Base-by-base conservation (phyloP, 1,140 invertebrate genomes). In the Orussus abietinus region DNA sequence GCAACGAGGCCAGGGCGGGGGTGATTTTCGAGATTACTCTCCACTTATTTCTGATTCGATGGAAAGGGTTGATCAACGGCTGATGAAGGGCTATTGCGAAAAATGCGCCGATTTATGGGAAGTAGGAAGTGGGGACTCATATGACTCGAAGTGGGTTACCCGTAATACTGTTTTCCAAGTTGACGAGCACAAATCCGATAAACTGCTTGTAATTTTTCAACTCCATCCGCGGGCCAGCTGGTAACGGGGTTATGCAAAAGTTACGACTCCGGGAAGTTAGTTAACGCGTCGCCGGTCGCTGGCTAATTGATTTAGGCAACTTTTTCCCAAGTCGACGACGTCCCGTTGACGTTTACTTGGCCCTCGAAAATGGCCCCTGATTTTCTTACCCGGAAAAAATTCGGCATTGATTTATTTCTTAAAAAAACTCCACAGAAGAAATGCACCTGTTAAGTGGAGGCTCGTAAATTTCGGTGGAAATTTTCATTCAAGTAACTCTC, bases 71-170 rank as follows among this genome's bases (percentile, higher is more conserved):
- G n/a, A n/a, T n/a, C n/a, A n/a, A n/a, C n/a, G 45, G 14, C 31
- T 34, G 40, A 47, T 34, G 37, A 47, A 34, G 37, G 30, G 20
- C 25, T 36, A 34, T 37, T 17, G 43, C 43, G 41, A 29, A n/a
- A n/a, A n/a, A n/a, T n/a, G n/a, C 15, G 18, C 19, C 33, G 22
- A 21, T 36, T 19, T 31, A 35, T 20, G 32, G 25, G 11, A 18
- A 28, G n/a, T 28, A 10, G 19, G 36, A 36, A 42, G 38, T 13
- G 31, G 37, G 32, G 41, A 33, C 17, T n/a, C 38, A 20, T 47
- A 45, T 55, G 13, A 37, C 12, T 45, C 29, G 4, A 55, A 49
- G 35, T 55, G 42, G 36, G 43, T 53, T 55, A 51, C 53, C 48
- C 34, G 40, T 42, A 42, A 51, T 34, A 44, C 45, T 45, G 47